Conservation (phyloP, 2,888 invertebrate species). For the Agrypnus murinus region DNA sequence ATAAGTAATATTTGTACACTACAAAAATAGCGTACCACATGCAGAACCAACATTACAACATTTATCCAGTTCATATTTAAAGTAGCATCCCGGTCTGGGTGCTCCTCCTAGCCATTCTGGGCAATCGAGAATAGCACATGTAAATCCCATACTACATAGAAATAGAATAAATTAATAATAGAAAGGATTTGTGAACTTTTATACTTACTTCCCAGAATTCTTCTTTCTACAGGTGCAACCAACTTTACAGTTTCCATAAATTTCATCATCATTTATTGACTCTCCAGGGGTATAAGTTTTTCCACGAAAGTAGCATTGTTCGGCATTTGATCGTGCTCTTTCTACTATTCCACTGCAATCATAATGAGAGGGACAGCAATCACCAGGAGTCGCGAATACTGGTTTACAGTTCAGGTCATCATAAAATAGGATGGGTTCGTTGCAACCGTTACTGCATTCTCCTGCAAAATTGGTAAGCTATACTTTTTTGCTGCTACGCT, state of each 20-base stretch:
- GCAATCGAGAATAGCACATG: slow-evolving; percentile 58
- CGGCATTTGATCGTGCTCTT: slow-evolving; percentile 8
- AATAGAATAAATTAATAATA: slow-evolving; percentile 5
- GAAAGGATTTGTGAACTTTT: neutral
- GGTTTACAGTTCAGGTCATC: slow-evolving; percentile 52
- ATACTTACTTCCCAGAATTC: slow-evolving; percentile 13
- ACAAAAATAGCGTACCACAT: slow-evolving; percentile 47
- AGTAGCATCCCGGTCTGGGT: slow-evolving; percentile 22
- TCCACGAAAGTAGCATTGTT: slow-evolving; percentile 51
- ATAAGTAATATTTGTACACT: slow-evolving; percentile 1
- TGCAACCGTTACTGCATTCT: slow-evolving; percentile 25
- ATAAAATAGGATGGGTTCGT: slow-evolving; percentile 26
- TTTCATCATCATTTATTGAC: slow-evolving; percentile 44
- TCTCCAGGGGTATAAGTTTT: slow-evolving; percentile 36
- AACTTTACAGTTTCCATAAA: slow-evolving; percentile 50
- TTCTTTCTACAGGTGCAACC: slow-evolving; percentile 47
- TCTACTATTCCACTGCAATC: slow-evolving; percentile 43
- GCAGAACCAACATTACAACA: slow-evolving; percentile 50
- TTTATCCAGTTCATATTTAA: slow-evolving; percentile 39
- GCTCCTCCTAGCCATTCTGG: slow-evolving; percentile 50
- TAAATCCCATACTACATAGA: slow-evolving; percentile 45
- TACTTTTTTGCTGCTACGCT: no score
- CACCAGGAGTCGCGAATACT: slow-evolving; percentile 35
- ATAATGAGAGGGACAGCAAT: slow-evolving; percentile 53
- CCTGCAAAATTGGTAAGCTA: no score